Conservation (phyloP, 1,140 invertebrate species). For the Drosophila lacteicornis region DNA sequence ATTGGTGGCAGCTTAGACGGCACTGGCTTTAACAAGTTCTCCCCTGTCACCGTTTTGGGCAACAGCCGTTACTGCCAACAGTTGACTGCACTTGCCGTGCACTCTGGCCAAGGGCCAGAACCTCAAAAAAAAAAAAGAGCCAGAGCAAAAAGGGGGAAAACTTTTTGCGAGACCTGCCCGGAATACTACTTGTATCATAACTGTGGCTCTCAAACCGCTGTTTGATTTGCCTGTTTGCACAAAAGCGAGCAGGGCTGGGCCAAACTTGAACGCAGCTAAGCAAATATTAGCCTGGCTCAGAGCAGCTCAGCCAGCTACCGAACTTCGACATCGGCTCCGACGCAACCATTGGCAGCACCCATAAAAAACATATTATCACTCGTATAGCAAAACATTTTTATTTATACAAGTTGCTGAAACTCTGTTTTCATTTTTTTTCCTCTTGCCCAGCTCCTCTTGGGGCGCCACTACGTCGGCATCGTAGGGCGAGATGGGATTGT, state of each 20-base stretch:
- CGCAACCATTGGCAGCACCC: constrained; percentile 26
- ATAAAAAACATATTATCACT: constrained; percentile 51
- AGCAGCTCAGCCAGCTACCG: constrained; percentile 36
- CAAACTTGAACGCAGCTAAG: constrained; percentile 77
- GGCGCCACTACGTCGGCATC: constrained; percentile 34
- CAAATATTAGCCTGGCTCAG: constrained; percentile 75
- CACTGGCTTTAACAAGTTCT: constrained; percentile 21
- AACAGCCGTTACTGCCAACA: constrained; percentile 48
- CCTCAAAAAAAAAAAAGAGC: neutral
- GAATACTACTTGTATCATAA: constrained; percentile 57
- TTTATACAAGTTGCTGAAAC: constrained; percentile 48
- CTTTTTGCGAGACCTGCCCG: constrained; percentile 16
- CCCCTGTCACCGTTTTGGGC: constrained; percentile 15
- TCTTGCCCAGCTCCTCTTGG: constrained; percentile 5
- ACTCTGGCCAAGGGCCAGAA: constrained; percentile 53
- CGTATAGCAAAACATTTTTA: constrained; percentile 48
- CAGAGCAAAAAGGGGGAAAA: constrained; percentile 6
- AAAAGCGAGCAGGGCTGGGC: constrained; percentile 54
- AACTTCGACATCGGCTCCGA: constrained; percentile 23
- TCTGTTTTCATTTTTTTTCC: constrained; percentile 18
- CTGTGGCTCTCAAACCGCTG: constrained; percentile 62
- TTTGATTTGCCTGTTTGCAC: constrained; percentile 74
- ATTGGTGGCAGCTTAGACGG: constrained; percentile 65
- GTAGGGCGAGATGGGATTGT: no score
- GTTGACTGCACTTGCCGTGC: constrained; percentile 64